These are phyloP conservation scores for Drosophila neotestacea DNA, from an alignment of 2,888 invertebrate species.

Conservation along the genomic window DNA sequence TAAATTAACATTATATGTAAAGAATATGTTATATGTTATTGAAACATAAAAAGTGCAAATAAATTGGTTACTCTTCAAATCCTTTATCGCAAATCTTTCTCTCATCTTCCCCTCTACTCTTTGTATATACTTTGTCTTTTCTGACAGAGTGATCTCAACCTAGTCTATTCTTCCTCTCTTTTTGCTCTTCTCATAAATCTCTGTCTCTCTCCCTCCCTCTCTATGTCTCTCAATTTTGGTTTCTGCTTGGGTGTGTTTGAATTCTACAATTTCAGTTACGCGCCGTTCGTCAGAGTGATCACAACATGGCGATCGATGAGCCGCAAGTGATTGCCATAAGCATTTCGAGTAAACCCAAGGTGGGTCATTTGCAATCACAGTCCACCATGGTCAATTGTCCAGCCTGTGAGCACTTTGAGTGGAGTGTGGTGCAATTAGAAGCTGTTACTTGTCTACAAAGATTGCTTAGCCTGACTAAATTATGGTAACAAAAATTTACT, in stretches of 20 bases:
- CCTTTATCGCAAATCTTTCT: too few relatives aligned
- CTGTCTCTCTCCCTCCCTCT: background rate
- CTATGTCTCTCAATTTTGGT: background rate
- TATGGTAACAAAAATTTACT: constrained; percentile 60
- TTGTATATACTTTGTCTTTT: too few relatives aligned
- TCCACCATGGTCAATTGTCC: constrained; percentile 80
- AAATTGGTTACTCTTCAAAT: too few relatives aligned
- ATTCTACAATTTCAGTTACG: constrained; percentile 41
- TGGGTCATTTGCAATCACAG: constrained; percentile 73
- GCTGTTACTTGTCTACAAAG: constrained; percentile 78
- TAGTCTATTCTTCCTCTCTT: background rate
- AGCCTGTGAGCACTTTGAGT: constrained; percentile 74
- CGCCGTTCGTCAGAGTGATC: constrained; percentile 21
- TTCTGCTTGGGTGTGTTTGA: constrained; percentile 29
- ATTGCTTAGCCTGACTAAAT: constrained; percentile 64
- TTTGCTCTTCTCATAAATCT: background rate
- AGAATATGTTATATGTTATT: too few relatives aligned
- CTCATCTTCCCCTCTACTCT: too few relatives aligned
- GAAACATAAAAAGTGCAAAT: too few relatives aligned
- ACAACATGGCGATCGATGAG: constrained; percentile 67
- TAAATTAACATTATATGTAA: too few relatives aligned
- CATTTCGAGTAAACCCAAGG: constrained; percentile 58
- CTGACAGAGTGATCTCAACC: too few relatives aligned
- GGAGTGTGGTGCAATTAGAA: constrained; percentile 77
- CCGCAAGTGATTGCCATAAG: constrained; percentile 57